Base-by-base conservation (phyloP, 2,888 invertebrate species). In the Acronicta leporina region DNA sequence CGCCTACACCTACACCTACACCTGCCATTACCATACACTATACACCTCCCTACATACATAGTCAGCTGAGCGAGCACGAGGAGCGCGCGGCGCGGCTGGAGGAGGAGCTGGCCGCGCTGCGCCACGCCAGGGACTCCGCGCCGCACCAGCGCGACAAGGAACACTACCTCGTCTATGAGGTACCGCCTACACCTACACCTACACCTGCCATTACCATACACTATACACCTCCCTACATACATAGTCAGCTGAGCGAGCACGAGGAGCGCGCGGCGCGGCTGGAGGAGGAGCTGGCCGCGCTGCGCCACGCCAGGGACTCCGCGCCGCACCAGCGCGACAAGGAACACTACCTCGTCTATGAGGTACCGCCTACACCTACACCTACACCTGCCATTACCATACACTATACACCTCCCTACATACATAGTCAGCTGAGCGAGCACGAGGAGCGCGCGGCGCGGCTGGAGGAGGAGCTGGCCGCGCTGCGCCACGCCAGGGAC, bases 111-210 rank as follows among this genome's bases (percentile, higher is more conserved):
- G 96, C 96, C 54, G 97, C 97, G 77, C 97, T 98, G 89, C 95
- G 97, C 67, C 96, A 96, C 82, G 87, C 90, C 69, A 76, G 91
- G 1, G 90, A 89, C 59, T 94, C 96, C 79, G 95, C 98, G 83
- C 97, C 98, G 85, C 98, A 98, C 91, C 97, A 97, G 83, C 96
- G 97, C 84, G 99, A 99, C 88, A 98, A 98, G 92, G 98, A 99
- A 85, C 96, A 96, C 80, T 99, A 97, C 92, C 96, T 99, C 79
- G 97, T 97, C 84, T 97, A 97, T 89, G 99, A 99, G 96, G 99
- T 93, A 33, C 43, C 54, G 59, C 27, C 27, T 7, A 7, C 27
- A 4, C 7, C 5, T n/a, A n/a, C n/a, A n/a, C n/a, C n/a, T n/a
- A n/a, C n/a, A n/a, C n/a, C n/a, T n/a, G n/a, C n/a, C 27, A 4